Conservation (phyloP, 92 coral and sea anemone species). For the Micromussa lordhowensis region DNA sequence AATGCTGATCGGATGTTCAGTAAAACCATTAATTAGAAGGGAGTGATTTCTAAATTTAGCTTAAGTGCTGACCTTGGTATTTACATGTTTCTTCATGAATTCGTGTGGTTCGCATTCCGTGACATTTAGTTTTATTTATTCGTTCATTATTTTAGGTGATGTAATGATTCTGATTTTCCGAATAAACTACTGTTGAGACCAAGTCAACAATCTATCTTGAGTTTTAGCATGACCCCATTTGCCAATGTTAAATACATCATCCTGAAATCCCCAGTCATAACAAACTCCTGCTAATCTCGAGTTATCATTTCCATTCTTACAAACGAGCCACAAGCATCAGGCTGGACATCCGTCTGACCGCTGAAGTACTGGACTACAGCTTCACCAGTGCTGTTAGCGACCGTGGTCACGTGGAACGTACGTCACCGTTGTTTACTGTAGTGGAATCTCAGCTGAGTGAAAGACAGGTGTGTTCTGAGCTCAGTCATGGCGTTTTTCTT, state of each 20-base stretch:
- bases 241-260: background rate
- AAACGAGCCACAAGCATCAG: constrained; percentile 48
- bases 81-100: no score
- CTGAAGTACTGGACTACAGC: constrained; percentile 40
- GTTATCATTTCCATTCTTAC: constrained; percentile 28
- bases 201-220: background rate
- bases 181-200: no score
- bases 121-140: no score
- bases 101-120: no score
- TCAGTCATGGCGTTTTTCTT: background rate
- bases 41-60: no score
- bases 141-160: no score
- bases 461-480: constrained; percentile 21
- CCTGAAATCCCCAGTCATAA: background rate
- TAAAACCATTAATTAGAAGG: no score
- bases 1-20: no score
- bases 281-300: constrained; percentile 10
- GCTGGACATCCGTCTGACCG: constrained; percentile 23
- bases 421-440: constrained; percentile 40
- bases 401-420: constrained; percentile 41
- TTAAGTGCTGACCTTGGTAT: no score
- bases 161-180: no score
- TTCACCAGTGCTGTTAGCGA: constrained; percentile 28
- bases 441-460: constrained; percentile 55
- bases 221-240: background rate